Evolutionary conservation across 2,113 vertebrate genomes (phyloP).

Genomic region (Channa argus): DNA sequence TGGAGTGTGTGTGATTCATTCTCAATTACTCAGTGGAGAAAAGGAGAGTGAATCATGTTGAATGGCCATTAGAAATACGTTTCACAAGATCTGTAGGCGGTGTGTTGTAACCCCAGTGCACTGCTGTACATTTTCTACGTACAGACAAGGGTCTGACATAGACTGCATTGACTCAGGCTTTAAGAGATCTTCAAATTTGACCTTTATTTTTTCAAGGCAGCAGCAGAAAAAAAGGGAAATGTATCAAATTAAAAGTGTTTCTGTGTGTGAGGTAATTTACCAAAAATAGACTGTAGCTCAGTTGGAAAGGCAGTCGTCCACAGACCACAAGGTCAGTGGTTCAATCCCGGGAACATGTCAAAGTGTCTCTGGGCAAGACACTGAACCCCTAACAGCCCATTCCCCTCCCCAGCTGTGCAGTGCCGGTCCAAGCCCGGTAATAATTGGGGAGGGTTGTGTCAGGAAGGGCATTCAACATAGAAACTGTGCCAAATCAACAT

Average conservation of each 20-base stretch:
- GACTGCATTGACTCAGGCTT: conserved; percentile 63
- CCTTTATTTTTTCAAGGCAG: conserved; percentile 8
- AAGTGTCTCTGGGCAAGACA: too few species aligned
- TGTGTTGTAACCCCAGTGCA: conserved; percentile 42
- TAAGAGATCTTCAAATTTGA: conserved; percentile 39
- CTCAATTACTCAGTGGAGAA: conserved; percentile 9
- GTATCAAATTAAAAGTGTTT: conserved; percentile 45
- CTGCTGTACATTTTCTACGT: conserved; percentile 14
- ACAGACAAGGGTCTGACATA: not conserved
- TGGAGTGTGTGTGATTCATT: conserved; percentile 54
- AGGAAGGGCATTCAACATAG: too few species aligned
- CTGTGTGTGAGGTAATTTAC: conserved; percentile 68
- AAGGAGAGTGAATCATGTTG: conserved; percentile 38
- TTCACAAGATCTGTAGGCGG: conserved; percentile 56
- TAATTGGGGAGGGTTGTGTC: too few species aligned
- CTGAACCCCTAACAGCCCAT: too few species aligned
- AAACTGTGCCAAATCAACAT: too few species aligned
- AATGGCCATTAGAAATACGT: conserved; percentile 3
- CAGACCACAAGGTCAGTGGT: too few species aligned
- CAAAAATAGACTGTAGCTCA: conserved; percentile 52
- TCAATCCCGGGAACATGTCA: too few species aligned
- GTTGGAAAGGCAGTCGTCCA: too few species aligned
- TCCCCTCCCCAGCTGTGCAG: too few species aligned
- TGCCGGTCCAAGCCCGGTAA: too few species aligned
- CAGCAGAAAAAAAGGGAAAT: conserved; percentile 35